These are phyloP conservation scores for Sinelater perroti DNA, from an alignment of 2,888 invertebrate genomes.

Conservation along the genomic window DNA sequence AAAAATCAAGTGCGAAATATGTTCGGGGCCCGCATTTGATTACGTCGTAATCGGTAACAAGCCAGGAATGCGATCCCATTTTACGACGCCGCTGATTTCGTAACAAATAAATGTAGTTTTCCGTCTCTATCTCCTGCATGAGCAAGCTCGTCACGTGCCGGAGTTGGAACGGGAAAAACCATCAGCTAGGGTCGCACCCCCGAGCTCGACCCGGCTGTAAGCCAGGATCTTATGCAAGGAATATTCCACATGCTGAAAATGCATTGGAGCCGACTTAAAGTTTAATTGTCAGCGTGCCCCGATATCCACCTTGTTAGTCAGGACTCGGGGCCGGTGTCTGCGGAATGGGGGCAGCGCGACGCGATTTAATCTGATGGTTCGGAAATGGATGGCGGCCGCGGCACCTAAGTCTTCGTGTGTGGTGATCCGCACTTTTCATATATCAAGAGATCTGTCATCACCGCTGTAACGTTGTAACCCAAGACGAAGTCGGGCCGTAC, in stretches of 20 bases:
- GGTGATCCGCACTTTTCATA: constrained; percentile 16
- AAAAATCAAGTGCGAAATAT: constrained; percentile 17
- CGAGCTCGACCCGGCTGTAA: constrained; percentile 13
- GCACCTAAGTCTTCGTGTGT: constrained; percentile 12
- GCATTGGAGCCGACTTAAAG: constrained; percentile 29
- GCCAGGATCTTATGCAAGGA: constrained; percentile 35
- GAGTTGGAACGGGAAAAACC: constrained; percentile 18
- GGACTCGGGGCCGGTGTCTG: not conserved
- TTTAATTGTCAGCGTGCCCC: constrained; percentile 29
- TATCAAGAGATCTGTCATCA: constrained; percentile 17
- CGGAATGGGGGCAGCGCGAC: too few species aligned
- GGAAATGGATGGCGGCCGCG: too few species aligned
- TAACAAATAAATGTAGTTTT: constrained; percentile 18
- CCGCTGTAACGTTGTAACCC: constrained; percentile 10
- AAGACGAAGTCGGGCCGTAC: constrained; percentile 12
- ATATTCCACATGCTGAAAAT: constrained; percentile 37
- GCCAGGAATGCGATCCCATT: constrained; percentile 13
- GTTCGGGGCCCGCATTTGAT: constrained; percentile 14
- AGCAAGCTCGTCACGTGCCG: constrained; percentile 20
- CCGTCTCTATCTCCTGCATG: constrained; percentile 12
- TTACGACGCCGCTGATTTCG: constrained; percentile 21
- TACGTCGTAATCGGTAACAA: constrained; percentile 17
- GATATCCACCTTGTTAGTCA: constrained; percentile 6
- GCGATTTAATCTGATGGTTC: too few species aligned
- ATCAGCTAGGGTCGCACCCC: constrained; percentile 9